Conservation (phyloP, 2,888 invertebrate genomes). For the Hecatera dysodea region DNA sequence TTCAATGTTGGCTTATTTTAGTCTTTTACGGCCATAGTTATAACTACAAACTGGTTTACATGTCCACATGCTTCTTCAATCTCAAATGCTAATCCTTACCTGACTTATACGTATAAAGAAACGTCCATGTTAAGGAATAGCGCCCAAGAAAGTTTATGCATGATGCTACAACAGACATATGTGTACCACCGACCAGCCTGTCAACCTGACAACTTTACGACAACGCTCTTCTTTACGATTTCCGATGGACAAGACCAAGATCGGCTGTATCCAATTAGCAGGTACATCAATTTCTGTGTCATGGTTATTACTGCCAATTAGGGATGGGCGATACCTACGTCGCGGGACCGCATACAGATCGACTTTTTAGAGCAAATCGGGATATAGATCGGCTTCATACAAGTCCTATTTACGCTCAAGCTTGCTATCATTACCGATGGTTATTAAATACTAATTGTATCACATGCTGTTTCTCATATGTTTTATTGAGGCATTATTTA, state of each 20-base stretch:
- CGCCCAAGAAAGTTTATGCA: slow-evolving; percentile 64
- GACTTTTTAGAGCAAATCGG: slow-evolving; percentile 57
- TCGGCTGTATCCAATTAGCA: slow-evolving; percentile 70
- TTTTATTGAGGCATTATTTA: slow-evolving; percentile 15
- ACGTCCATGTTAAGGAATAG: slow-evolving; percentile 57
- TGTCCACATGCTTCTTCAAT: slow-evolving; percentile 30
- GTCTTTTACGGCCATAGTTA: slow-evolving; percentile 43
- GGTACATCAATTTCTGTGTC: slow-evolving; percentile 68
- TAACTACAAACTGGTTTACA: slow-evolving; percentile 34
- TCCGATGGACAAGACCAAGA: slow-evolving; percentile 71
- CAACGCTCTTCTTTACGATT: slow-evolving; percentile 70
- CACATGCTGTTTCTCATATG: slow-evolving; percentile 8
- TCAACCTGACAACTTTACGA: slow-evolving; percentile 69
- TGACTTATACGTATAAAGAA: slow-evolving; percentile 52
- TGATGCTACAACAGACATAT: slow-evolving; percentile 63
- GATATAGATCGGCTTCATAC: slow-evolving; percentile 52
- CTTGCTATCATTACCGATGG: slow-evolving; percentile 31
- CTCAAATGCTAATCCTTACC: slow-evolving; percentile 50
- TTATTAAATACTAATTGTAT: slow-evolving; percentile 28
- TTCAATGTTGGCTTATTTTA: slow-evolving; percentile 54
- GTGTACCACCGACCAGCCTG: slow-evolving; percentile 64
- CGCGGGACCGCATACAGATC: slow-evolving; percentile 46
- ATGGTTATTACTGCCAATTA: slow-evolving; percentile 67
- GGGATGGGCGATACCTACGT: slow-evolving; percentile 60
- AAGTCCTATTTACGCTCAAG: slow-evolving; percentile 20